phyloP scores from a whole-genome alignment of 2,888 invertebrate species.

The Scaptomyza tumidula region DNA sequence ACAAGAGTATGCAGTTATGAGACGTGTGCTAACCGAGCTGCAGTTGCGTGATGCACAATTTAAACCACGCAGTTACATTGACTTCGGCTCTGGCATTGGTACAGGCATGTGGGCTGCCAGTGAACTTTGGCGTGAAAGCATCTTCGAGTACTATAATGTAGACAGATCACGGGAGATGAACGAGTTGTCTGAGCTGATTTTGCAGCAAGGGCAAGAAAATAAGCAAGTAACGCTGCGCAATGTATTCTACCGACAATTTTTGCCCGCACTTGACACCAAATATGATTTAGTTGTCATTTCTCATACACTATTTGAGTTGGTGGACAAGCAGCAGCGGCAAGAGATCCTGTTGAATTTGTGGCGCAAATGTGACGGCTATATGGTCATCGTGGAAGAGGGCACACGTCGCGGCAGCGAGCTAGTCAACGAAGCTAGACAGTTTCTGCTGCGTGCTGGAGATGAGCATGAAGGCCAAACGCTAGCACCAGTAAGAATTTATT shows the following conservation, averaged over 20 bases:
- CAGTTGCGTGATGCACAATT: conserved; percentile 87
- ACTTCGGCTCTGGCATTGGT: conserved; percentile 96
- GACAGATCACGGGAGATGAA: conserved; percentile 93
- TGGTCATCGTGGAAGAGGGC: conserved; percentile 94
- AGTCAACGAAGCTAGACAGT: conserved; percentile 93
- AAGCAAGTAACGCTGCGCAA: conserved; percentile 87
- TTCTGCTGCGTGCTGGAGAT: conserved; percentile 86
- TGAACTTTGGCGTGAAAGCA: conserved; percentile 88
- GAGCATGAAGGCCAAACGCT: conserved; percentile 87
- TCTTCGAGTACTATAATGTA: conserved; percentile 94
- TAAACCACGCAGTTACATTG: conserved; percentile 91
- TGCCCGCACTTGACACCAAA: conserved; percentile 88
- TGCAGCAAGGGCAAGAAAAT: conserved; percentile 88
- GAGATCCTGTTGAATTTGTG: conserved; percentile 91
- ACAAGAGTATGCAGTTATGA: conserved; percentile 90
- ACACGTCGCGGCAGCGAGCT: conserved; percentile 92
- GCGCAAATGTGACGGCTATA: conserved; percentile 92
- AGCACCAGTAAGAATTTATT: conserved; percentile 88
- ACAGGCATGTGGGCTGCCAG: conserved; percentile 94
- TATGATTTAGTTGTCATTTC: conserved; percentile 93
- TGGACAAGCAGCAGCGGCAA: conserved; percentile 87
- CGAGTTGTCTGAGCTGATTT: conserved; percentile 90
- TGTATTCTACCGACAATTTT: conserved; percentile 91
- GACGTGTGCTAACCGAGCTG: conserved; percentile 91
- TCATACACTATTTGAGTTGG: conserved; percentile 92